Conservation (phyloP, 2,113 vertebrate genomes). For the Porphyrio hochstetteri region DNA sequence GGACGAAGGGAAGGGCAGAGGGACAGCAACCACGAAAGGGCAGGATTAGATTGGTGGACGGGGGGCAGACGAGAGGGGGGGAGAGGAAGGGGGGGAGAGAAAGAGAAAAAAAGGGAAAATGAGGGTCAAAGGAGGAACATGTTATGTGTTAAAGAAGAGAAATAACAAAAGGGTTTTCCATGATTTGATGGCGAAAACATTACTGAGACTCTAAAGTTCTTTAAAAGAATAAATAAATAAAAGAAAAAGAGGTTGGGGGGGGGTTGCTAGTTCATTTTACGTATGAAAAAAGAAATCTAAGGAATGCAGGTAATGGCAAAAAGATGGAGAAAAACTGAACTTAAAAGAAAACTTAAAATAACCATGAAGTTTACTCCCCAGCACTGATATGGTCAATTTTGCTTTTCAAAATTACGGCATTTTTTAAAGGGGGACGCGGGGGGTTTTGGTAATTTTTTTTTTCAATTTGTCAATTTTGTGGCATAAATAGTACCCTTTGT, state of each 20-base stretch:
- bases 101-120: slow-evolving; percentile 83
- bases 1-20: slow-evolving; percentile 23
- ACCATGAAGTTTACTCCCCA: slow-evolving; percentile 70
- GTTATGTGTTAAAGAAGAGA: slow-evolving; percentile 89
- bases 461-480: slow-evolving; percentile 17
- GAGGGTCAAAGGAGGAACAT: slow-evolving; percentile 85
- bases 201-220: slow-evolving; percentile 72
- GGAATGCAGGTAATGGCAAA: slow-evolving; percentile 72
- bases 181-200: slow-evolving; percentile 79
- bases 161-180: slow-evolving; percentile 84
- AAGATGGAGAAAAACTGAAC: slow-evolving; percentile 73
- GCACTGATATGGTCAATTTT: slow-evolving; percentile 52
- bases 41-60: slow-evolving; percentile 65
- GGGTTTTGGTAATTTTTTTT: slow-evolving; percentile 17
- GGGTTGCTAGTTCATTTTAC: slow-evolving; percentile 27
- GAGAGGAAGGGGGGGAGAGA: slow-evolving; percentile 32
- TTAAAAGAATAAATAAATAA: neutral
- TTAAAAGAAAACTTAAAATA: slow-evolving; percentile 68
- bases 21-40: slow-evolving; percentile 65
- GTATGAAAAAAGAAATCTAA: slow-evolving; percentile 73
- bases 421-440: slow-evolving; percentile 40
- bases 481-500: neutral
- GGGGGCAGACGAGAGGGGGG: slow-evolving; percentile 62
- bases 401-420: neutral
- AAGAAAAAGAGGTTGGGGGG: neutral